Evolutionary conservation across 2,888 invertebrate genomes (phyloP), one percentile per base, ranked within the genome.

Genomic region (Pseudococcus viburni): DNA sequence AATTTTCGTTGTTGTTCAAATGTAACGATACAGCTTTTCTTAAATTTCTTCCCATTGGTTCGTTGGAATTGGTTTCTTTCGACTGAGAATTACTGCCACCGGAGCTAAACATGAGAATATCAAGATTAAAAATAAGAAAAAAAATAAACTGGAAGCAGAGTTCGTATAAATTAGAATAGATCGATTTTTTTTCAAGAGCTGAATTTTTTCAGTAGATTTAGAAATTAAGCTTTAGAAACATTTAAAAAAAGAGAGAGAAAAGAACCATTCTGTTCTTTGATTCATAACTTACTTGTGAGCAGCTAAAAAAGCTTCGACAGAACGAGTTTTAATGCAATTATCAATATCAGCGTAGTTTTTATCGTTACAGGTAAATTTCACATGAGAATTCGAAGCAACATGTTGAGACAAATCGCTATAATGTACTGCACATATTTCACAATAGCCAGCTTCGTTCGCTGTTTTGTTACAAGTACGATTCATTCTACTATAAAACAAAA

Each of bases 351-450:
- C 92, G 92, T 95, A 96, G 92, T 96, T 96, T 90, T 94, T 93
- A 90, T 94, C 94, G 91, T 96, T 95, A 88, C 94, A 94, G 51
- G 95, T 95, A 91, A 95, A 95, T 90, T 94, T 94, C 88, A 94
- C 92, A 92, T 96, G 96, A 90, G 94, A 94, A 90, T 95, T 95
- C 48, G 95, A 95, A 90, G 95, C 94, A 26, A 96, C 92, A 91
- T 96, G 96, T 89, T 94, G 93, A 19, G 94, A 93, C 17, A 95
- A 92, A 91, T 94, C 95, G 89, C 93, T 93, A 91, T 95, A 96
- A 90, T 95, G 95, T 85, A 94, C 92, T 91, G 95, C 95, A 92
- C 96, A 96, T 91, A 96, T 95, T 92, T 96, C 96, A 92, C 96
- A 96, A 91, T 95, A 96, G 22, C 96, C 96, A 77, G 92, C 91